Conservation (phyloP, 1,140 invertebrate genomes). For the Ceratina calcarata region DNA sequence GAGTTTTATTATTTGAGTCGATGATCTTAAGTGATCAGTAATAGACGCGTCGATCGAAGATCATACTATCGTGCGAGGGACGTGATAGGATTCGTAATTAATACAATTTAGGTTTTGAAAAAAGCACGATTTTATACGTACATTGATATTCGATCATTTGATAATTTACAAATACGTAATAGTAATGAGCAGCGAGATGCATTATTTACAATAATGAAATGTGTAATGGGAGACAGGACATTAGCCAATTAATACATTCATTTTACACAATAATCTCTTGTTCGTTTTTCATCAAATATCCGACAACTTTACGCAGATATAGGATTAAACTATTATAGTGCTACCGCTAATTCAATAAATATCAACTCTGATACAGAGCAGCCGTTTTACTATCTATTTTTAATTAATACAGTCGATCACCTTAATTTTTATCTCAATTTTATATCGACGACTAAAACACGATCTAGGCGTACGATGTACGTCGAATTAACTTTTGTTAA, state of each 20-base stretch:
- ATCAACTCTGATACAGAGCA: constrained; percentile 74
- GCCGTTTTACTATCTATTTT: constrained; percentile 29
- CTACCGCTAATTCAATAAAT: constrained; percentile 64
- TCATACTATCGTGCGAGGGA: neutral
- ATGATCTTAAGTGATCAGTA: constrained; percentile 1
- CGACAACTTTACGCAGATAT: constrained; percentile 21
- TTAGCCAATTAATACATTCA: constrained; percentile 49
- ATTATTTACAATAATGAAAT: constrained; percentile 71
- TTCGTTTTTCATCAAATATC: constrained; percentile 26
- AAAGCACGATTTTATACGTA: constrained; percentile 26
- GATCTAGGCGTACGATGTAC: constrained; percentile 23
- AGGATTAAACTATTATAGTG: constrained; percentile 46
- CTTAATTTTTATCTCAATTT: constrained; percentile 22
- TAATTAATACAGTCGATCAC: constrained; percentile 12
- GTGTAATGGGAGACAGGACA: constrained; percentile 46
- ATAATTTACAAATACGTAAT: constrained; percentile 61
- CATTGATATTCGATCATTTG: constrained; percentile 49
- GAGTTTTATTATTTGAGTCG: constrained; percentile 35
- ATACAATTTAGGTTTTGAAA: constrained; percentile 20
- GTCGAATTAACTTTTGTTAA: constrained; percentile 15
- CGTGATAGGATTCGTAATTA: constrained; percentile 38
- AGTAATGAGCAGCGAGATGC: constrained; percentile 61
- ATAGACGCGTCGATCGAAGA: neutral
- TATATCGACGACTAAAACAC: constrained; percentile 18
- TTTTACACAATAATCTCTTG: constrained; percentile 17